These are phyloP conservation scores for Phrynosoma platyrhinos DNA, from an alignment of 2,113 vertebrate species.

Conservation along the genomic window DNA sequence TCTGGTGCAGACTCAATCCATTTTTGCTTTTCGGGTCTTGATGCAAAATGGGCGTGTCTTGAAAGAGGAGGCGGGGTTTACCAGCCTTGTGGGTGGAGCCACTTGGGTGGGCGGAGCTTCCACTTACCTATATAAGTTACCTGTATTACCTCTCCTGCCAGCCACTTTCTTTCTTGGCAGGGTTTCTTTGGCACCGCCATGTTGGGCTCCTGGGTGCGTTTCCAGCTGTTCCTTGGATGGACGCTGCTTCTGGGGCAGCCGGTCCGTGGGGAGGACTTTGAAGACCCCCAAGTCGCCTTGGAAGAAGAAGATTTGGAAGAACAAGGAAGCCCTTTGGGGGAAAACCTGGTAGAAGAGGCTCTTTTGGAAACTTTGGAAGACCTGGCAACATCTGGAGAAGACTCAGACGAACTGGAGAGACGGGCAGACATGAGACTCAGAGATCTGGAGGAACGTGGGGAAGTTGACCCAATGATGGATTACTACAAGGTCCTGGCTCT, in stretches of 20 bases:
- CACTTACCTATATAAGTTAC: neutral
- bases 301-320: neutral
- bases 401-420: accelerated
- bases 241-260: neutral
- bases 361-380: too few relatives aligned
- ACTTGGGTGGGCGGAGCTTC: neutral
- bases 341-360: neutral
- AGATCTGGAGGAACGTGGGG: neutral
- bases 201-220: neutral
- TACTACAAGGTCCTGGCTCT: neutral
- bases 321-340: neutral
- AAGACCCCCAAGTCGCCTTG: neutral
- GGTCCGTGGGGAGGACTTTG: neutral
- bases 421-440: accelerated
- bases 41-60: too few relatives aligned
- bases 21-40: too few relatives aligned
- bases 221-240: neutral
- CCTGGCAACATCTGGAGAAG: neutral
- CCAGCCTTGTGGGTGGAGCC: neutral
- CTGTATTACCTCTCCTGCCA: neutral
- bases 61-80: too few relatives aligned
- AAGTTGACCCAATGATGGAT: too few relatives aligned
- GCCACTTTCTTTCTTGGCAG: neutral
- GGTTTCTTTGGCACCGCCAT: neutral
- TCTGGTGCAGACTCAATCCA: too few relatives aligned